Evolutionary conservation across 2,888 invertebrate species (phyloP).

Genomic region (Microchrysa polita): DNA sequence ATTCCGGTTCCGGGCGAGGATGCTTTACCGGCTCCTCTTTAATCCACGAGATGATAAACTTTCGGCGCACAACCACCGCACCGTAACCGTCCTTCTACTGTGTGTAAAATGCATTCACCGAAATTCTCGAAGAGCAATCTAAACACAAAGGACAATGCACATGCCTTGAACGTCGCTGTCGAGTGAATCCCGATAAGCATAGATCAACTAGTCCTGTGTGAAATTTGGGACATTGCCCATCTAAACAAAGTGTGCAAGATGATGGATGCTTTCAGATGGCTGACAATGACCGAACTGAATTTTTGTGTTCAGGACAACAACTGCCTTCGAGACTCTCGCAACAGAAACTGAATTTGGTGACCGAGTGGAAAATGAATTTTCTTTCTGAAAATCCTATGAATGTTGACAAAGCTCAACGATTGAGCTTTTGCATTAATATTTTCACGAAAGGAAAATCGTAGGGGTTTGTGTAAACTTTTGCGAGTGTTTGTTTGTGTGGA

Average conservation of each 20-base stretch:
- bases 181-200: background rate
- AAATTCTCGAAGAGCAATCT: background rate
- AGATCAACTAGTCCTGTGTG: background rate
- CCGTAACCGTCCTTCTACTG: background rate
- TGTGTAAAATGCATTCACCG: no score
- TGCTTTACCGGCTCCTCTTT: background rate
- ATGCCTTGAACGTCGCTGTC: no score
- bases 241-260: background rate
- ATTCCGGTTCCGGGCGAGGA: background rate
- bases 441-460: background rate
- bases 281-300: background rate
- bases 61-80: background rate
- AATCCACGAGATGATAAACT: background rate
- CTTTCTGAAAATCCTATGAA: constrained; percentile 29
- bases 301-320: constrained; percentile 29
- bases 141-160: background rate
- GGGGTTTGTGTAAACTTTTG: background rate
- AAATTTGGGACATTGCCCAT: background rate
- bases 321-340: constrained; percentile 32
- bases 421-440: constrained; percentile 23
- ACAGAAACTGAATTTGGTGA: constrained; percentile 38
- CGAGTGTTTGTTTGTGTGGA: background rate
- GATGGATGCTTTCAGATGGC: constrained; percentile 3
- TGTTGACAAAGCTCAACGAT: background rate
- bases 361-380: constrained; percentile 35